These are phyloP conservation scores for Peromyscus leucopus DNA, from an alignment of 2,113 vertebrate genomes.

Conservation along the genomic window DNA sequence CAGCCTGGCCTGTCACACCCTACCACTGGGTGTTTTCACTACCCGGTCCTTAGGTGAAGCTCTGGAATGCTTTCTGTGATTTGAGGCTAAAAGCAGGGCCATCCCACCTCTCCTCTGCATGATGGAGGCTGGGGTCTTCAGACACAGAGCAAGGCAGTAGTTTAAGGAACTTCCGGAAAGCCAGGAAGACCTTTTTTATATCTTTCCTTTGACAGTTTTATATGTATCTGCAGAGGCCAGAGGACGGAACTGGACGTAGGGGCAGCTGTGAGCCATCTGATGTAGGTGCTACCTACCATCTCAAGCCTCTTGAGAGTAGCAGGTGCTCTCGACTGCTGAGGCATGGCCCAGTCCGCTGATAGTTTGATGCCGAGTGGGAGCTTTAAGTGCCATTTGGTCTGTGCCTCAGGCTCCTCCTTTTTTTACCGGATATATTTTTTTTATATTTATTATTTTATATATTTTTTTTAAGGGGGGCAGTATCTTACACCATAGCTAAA, in stretches of 20 bases:
- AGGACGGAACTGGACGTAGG: not conserved
- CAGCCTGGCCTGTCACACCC: no score
- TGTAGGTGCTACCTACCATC: not conserved
- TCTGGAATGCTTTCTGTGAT: not conserved
- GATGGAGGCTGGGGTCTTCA: not conserved
- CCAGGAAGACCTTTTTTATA: conserved; percentile 10
- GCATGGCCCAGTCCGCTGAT: not conserved
- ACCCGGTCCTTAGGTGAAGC: not conserved
- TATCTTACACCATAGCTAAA: not conserved
- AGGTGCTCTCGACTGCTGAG: not conserved
- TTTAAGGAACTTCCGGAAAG: conserved; percentile 19
- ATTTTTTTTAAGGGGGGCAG: no score
- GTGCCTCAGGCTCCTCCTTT: not conserved
- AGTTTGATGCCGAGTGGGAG: not conserved
- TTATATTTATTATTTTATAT: no score
- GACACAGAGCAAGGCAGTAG: not conserved
- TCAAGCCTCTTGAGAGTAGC: not conserved
- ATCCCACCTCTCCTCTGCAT: not conserved
- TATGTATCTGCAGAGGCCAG: not conserved
- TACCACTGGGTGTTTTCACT: not conserved
- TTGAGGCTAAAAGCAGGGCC: not conserved
- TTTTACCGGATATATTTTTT: not conserved
- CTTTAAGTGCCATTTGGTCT: not conserved
- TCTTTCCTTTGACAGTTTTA: not conserved
- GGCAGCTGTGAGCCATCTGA: not conserved